These are phyloP conservation scores for Ostrea denselamellosa DNA, from an alignment of 1,140 invertebrate species.

Conservation along the genomic window DNA sequence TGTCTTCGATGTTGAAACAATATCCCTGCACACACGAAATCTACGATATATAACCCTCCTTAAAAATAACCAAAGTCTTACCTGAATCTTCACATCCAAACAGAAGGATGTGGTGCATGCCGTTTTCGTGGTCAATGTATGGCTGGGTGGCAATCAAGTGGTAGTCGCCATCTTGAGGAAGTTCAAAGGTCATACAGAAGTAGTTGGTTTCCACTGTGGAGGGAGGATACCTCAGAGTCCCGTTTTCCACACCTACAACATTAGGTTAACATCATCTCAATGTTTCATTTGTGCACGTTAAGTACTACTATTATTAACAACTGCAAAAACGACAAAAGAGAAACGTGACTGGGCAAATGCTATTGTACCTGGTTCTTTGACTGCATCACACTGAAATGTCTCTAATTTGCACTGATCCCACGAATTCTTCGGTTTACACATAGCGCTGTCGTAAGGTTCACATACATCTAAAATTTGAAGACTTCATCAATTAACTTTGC, in stretches of 20 bases:
- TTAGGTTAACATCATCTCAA: not conserved
- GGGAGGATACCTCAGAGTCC: constrained; percentile 59
- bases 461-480: constrained; percentile 51
- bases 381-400: constrained; percentile 7
- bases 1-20: too few species aligned
- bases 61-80: not conserved
- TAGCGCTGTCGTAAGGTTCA: constrained; percentile 53
- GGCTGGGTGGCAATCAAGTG: constrained; percentile 66
- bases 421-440: constrained; percentile 37
- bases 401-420: constrained; percentile 31
- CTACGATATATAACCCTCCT: too few species aligned
- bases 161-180: constrained; percentile 60
- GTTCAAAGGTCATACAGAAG: constrained; percentile 65
- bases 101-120: constrained; percentile 68
- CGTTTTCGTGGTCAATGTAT: constrained; percentile 60
- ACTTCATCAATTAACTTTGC: too few species aligned
- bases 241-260: constrained; percentile 55
- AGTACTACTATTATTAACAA: too few species aligned
- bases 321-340: too few species aligned
- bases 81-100: constrained; percentile 64
- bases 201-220: constrained; percentile 65
- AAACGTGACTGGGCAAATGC: not conserved
- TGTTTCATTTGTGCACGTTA: too few species aligned
- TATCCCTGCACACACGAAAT: too few species aligned
- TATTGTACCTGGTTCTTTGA: constrained; percentile 31